Conservation (phyloP, 2,888 invertebrate species). For the Automeris io region DNA sequence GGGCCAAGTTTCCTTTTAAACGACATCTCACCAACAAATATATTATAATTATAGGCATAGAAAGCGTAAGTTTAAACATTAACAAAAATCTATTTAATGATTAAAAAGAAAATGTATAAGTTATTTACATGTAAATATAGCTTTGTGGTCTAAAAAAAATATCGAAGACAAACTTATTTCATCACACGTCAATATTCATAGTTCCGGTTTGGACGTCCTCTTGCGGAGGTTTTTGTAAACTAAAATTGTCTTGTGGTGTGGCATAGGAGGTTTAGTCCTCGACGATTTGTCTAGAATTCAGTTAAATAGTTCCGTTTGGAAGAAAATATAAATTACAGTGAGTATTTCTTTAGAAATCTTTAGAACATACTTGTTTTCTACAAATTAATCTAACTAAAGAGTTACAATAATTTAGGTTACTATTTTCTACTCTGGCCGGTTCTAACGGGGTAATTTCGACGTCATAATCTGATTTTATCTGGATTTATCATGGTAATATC, state of each 20-base stretch:
- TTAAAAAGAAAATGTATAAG: too few relatives aligned
- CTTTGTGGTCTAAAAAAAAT: too few relatives aligned
- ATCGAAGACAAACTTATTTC: too few relatives aligned
- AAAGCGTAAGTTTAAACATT: too few relatives aligned
- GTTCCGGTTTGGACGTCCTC: slow-evolving; percentile 58
- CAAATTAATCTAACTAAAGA: slow-evolving; percentile 2
- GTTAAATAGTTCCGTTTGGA: slow-evolving; percentile 50
- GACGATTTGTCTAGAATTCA: slow-evolving; percentile 52
- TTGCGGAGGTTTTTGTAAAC: slow-evolving; percentile 31
- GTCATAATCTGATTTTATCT: slow-evolving; percentile 42
- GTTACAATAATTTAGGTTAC: slow-evolving; percentile 28
- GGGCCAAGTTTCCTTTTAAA: too few relatives aligned
- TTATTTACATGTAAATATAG: too few relatives aligned
- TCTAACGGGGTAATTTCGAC: slow-evolving; percentile 39
- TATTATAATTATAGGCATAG: too few relatives aligned
- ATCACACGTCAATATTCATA: slow-evolving; percentile 23
- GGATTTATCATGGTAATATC: slow-evolving; percentile 11
- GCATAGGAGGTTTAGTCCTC: slow-evolving; percentile 42
- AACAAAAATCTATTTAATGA: too few relatives aligned
- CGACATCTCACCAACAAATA: too few relatives aligned
- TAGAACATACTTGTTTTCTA: slow-evolving; percentile 7
- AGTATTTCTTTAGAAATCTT: slow-evolving; percentile 32
- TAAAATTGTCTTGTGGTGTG: slow-evolving; percentile 64
- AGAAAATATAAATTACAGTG: slow-evolving; percentile 47
- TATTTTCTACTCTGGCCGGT: slow-evolving; percentile 41